These are phyloP conservation scores for Ondatra zibethicus DNA, from an alignment of 2,113 vertebrate genomes.

Conservation along the genomic window DNA sequence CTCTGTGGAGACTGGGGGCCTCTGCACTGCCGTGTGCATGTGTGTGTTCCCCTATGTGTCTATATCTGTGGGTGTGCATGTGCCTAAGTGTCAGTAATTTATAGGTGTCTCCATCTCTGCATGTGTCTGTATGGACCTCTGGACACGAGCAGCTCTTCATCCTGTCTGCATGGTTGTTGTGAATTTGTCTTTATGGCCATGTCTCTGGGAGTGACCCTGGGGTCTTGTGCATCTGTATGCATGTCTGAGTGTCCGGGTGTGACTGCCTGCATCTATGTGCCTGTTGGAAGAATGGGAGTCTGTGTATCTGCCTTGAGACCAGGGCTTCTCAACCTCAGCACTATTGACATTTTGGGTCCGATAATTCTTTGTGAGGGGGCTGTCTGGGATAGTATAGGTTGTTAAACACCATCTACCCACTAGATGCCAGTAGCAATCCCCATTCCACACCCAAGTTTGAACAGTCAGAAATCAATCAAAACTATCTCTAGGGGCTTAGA, in stretches of 20 bases:
- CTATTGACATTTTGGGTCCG: slow-evolving; percentile 38
- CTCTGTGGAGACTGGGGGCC: background rate
- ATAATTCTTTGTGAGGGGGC: slow-evolving; percentile 46
- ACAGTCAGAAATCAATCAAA: slow-evolving; percentile 29
- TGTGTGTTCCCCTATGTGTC: background rate
- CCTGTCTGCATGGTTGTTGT: background rate
- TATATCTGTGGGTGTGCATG: background rate
- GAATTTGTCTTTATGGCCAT: slow-evolving; percentile 44
- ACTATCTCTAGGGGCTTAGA: background rate
- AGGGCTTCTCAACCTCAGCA: slow-evolving; percentile 31
- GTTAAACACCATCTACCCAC: slow-evolving; percentile 33
- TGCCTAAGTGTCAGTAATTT: background rate
- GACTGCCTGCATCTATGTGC: background rate
- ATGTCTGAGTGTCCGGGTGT: background rate
- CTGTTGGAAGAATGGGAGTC: slow-evolving; percentile 41
- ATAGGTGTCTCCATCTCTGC: background rate
- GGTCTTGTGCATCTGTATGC: slow-evolving; percentile 26
- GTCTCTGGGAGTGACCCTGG: slow-evolving; percentile 23
- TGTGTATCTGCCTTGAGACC: slow-evolving; percentile 16
- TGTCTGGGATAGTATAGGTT: background rate
- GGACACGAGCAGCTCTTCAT: background rate
- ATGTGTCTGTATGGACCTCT: background rate
- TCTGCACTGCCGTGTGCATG: background rate
- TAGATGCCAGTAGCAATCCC: slow-evolving; percentile 18
- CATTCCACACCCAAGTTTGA: background rate